Evolutionary conservation across 2,888 invertebrate species (phyloP).

Genomic region (Drosophila putrida): DNA sequence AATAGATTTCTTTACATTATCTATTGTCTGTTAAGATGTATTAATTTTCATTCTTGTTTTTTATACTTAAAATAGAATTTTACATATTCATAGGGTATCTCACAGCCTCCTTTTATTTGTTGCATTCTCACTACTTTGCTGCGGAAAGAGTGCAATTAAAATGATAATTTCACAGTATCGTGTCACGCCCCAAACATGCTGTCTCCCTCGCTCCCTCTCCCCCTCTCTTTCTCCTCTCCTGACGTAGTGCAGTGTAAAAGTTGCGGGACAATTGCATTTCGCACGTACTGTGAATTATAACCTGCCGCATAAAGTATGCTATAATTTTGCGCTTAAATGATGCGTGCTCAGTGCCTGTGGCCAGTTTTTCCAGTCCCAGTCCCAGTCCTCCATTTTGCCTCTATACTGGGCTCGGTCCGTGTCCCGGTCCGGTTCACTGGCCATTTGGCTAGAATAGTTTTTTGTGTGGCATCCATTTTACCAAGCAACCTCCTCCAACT

Average conservation of each 20-base stretch:
- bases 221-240: background rate
- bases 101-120: background rate
- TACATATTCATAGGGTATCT: conserved; percentile 11
- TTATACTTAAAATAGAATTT: too few relatives aligned
- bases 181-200: conserved; percentile 32
- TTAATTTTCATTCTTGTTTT: too few relatives aligned
- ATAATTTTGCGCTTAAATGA: conserved; percentile 79
- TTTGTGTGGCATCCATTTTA: conserved; percentile 31
- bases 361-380: conserved; percentile 13
- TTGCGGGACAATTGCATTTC: conserved; percentile 59
- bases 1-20: background rate
- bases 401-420: background rate
- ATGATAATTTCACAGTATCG: conserved; percentile 68
- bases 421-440: conserved; percentile 27
- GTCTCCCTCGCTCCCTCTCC: background rate
- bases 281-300: conserved; percentile 78
- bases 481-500: conserved; percentile 8
- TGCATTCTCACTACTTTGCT: background rate
- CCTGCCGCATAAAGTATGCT: conserved; percentile 77
- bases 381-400: background rate
- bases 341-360: conserved; percentile 63
- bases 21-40: background rate
- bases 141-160: conserved; percentile 75
- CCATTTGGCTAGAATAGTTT: conserved; percentile 44
- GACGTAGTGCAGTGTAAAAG: conserved; percentile 16